Base-by-base conservation (phyloP, 2,797 vertebrate species). In the Eulemur mongoz region DNA sequence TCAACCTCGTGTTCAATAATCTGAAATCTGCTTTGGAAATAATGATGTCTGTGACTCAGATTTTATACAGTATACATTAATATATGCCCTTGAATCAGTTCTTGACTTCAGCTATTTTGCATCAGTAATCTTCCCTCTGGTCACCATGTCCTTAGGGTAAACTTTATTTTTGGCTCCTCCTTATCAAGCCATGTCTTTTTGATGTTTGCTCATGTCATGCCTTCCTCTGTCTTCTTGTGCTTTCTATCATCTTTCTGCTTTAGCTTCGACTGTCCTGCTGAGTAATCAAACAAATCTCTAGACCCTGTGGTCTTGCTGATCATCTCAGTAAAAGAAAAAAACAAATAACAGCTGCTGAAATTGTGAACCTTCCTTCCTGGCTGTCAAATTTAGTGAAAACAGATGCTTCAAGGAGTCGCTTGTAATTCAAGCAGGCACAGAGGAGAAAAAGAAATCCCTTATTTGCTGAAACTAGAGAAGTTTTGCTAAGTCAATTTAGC, bases 361-460 rank as follows among this genome's bases (percentile, higher is more conserved):
- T 96, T 97, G 92, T 97, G 96, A 97, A 95, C 96, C 76, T 81
- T 95, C 79, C 94, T 97, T 97, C 61, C 89, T 96, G 75, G 75
- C 91, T 98, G 97, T 97, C 98, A 97, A 95, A 96, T 96, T 97
- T 97, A 97, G 94, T 96, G 94, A 97, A 98, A 98, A 95, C 97
- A 98, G 95, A 98, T 97, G 97, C 94, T 97, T 96, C 82, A 79
- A 96, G 89, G 91, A 97, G 93, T 93, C 40, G 32, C 96, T 97
- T 96, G 96, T 96, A 97, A 97, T 97, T 96, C 91, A 96, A 97
- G 95, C 50, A 91, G 89, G 86, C 93, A 61, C 25, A 75, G 54
- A 95, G 43, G 45, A 94, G 75, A 80, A 95, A 97, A 95, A 95
- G 79, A 95, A 97, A 94, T 52, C 96, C 40, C 20, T 95, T 94